Conservation (phyloP, 92 coral and sea anemone species). For the Phenganax subtilis region DNA sequence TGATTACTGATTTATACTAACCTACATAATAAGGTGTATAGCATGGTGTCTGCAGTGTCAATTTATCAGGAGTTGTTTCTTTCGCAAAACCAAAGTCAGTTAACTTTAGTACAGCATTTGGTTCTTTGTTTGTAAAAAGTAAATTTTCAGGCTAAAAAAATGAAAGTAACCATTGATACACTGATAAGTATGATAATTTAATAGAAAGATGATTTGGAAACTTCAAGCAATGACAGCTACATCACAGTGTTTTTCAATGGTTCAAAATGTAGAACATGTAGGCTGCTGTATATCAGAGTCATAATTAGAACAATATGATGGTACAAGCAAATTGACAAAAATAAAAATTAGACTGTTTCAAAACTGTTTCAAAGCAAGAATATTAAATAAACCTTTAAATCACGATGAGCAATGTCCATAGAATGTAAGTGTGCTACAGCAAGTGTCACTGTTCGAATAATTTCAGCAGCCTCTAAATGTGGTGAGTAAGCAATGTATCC, state of each 20-base stretch:
- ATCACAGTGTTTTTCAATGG: too few relatives aligned
- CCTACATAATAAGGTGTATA: constrained; percentile 98
- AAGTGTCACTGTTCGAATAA: constrained; percentile 71
- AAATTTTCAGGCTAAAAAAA: constrained; percentile 80
- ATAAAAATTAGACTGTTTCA: not conserved
- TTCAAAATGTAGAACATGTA: too few relatives aligned
- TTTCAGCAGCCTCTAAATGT: constrained; percentile 81
- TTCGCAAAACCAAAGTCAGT: constrained; percentile 99
- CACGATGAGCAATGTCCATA: constrained; percentile 85
- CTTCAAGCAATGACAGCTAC: too few relatives aligned
- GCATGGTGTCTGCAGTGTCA: constrained; percentile 84
- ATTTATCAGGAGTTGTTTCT: constrained; percentile 58
- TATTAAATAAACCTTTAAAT: constrained; percentile 66
- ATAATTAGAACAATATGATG: too few relatives aligned
- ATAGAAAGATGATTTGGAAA: too few relatives aligned
- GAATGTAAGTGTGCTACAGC: constrained; percentile 95
- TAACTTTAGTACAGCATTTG: constrained; percentile 70
- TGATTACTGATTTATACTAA: constrained; percentile 36
- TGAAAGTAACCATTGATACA: not conserved
- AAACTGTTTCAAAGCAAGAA: not conserved
- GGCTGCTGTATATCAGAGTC: too few relatives aligned
- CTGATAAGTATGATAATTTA: not conserved
- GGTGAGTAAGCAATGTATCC: not conserved
- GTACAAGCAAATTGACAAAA: too few relatives aligned
- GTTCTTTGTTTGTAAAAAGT: constrained; percentile 55